Evolutionary conservation across 2,113 vertebrate species (phyloP), one percentile per base, ranked within the genome.

Genomic region (Cyprinodon brontotheroides): DNA sequence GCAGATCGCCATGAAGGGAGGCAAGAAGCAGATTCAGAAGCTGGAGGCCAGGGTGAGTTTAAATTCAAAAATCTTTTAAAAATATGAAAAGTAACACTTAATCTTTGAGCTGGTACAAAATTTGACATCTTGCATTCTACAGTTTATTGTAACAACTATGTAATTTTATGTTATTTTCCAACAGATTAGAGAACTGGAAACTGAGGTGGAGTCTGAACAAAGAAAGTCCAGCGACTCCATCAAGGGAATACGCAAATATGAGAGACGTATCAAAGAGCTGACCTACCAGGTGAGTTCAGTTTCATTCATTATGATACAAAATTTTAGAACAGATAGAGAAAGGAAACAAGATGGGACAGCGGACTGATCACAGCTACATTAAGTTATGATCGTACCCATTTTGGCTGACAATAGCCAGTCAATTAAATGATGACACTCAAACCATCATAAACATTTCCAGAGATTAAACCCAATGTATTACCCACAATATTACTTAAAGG

Each of bases 21-120:
- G 73, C 15, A 75, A 75, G 73, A 93, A 92, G 93, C 95, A 97
- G 90, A 73, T 97, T 40, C 96, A 97, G 94, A 96, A 97, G 78
- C 92, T 97, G 62, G 96, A 97, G 87, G 87, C 92, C 7, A 93
- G 96, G 0, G 92, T 93, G 22, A 80, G 86, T 61, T 7, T 29
- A 20, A 17, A 5, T n/a, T 45, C 20, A 43, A 11, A n/a, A 2
- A 45, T 12, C 4, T 22, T 4, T 37, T 13, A 5, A 10, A 5
- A 22, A 47, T 4, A 29, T 36, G 20, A 38, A 39, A n/a, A 37
- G 4, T 10, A 67, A 66, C 20, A 39, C 17, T 13, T 29, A 48
- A 8, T 48, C 48, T 17, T 50, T 15, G 6, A 17, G 15, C 48
- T 50, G 48, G 48, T 50, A 20, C 48, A 50, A 50, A 17, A 50